Percentiles rank a stretch among this genome's conserved stretches.
phyloP scores from a whole-genome alignment of 2,888 invertebrate species.

The Scrobipalpa costella region DNA sequence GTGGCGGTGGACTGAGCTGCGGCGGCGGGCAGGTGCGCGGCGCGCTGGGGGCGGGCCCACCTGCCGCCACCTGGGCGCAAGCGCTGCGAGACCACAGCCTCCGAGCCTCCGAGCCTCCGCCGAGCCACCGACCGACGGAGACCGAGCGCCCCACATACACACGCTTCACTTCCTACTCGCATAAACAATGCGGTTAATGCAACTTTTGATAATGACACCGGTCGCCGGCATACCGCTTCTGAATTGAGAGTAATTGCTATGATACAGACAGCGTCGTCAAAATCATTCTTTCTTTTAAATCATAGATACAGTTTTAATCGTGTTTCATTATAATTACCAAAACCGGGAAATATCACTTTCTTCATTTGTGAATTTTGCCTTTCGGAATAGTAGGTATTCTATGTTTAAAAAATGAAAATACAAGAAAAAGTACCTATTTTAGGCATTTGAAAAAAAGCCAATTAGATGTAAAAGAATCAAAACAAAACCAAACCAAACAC shows the following conservation, averaged over 20 bases:
- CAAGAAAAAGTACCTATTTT: too few species aligned
- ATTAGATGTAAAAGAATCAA: background rate
- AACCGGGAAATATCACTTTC: too few species aligned
- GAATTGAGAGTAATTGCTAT: background rate
- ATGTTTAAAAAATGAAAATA: too few species aligned
- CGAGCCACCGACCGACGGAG: background rate
- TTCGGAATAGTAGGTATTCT: too few species aligned
- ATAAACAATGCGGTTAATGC: slow-evolving; percentile 35
- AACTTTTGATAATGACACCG: slow-evolving; percentile 41
- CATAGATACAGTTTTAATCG: background rate
- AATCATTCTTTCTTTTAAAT: background rate
- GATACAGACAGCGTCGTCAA: background rate
- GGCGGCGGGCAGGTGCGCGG: slow-evolving; percentile 68
- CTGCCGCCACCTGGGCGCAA: slow-evolving; percentile 79
- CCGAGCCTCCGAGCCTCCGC: slow-evolving; percentile 34
- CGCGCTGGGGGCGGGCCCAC: slow-evolving; percentile 77
- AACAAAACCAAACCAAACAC: background rate
- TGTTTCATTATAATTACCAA: too few species aligned
- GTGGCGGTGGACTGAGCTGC: slow-evolving; percentile 55
- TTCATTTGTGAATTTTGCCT: too few species aligned
- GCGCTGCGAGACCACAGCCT: slow-evolving; percentile 72
- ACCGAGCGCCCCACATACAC: slow-evolving; percentile 24
- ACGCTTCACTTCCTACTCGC: slow-evolving; percentile 19
- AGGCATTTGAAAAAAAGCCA: background rate
- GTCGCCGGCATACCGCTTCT: slow-evolving; percentile 28